Evolutionary conservation across 2,113 vertebrate species (phyloP).

Genomic region (Anser cygnoides): DNA sequence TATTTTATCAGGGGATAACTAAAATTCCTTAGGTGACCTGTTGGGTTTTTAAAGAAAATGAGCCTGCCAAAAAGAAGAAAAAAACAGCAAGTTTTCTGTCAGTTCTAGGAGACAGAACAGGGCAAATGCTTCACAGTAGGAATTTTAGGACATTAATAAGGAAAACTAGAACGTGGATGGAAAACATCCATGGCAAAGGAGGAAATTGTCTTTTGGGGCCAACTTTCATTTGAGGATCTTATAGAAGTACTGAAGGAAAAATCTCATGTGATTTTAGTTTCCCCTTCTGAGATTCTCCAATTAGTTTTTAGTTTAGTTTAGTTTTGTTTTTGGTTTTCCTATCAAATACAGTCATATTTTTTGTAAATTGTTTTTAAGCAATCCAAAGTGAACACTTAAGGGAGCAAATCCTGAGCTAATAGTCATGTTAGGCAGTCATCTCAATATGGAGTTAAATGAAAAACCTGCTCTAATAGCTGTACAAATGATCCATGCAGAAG

Average conservation of each 20-base stretch:
- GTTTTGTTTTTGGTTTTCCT: not conserved
- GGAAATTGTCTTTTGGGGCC: not conserved
- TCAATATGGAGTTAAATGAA: not conserved
- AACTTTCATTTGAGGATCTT: not conserved
- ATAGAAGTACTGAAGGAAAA: not conserved
- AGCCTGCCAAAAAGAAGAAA: not conserved
- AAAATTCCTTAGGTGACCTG: not conserved
- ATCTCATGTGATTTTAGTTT: not conserved
- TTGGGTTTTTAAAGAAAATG: not conserved
- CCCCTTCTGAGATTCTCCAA: not conserved
- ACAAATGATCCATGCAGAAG: constrained; percentile 16
- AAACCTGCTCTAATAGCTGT: not conserved
- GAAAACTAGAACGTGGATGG: not conserved
- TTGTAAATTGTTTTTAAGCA: not conserved
- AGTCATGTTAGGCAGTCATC: not conserved
- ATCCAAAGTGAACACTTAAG: not conserved
- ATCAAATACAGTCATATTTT: not conserved
- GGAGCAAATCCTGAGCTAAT: not conserved
- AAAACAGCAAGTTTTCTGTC: not conserved
- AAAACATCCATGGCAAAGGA: not conserved
- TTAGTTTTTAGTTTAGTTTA: not conserved
- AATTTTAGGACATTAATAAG: not conserved
- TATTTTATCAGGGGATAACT: not conserved
- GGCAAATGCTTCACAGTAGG: not conserved
- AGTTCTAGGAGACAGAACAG: not conserved